Conservation (phyloP, 2,888 invertebrate genomes). For the Eilema griseolum region DNA sequence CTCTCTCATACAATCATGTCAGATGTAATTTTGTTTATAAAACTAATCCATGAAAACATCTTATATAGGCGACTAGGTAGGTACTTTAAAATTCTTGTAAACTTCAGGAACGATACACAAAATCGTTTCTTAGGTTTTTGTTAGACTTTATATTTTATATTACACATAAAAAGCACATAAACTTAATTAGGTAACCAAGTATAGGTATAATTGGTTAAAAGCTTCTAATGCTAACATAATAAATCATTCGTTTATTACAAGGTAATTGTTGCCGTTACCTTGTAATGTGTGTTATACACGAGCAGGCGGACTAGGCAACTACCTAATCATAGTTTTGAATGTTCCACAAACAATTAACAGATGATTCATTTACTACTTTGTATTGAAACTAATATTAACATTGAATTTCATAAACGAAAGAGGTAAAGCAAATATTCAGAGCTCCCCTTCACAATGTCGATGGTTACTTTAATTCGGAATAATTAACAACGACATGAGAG, state of each 20-base stretch:
- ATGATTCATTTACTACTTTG: constrained; percentile 38
- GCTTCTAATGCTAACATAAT: not conserved
- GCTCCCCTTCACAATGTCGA: constrained; percentile 41
- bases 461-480: constrained; percentile 72
- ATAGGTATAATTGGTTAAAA: not conserved
- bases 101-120: no score
- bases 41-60: no score
- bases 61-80: no score
- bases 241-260: not conserved
- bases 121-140: no score
- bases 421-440: constrained; percentile 13
- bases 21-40: no score
- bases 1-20: not conserved
- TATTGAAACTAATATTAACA: constrained; percentile 22
- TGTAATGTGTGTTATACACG: not conserved
- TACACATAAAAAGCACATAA: not conserved
- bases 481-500: constrained; percentile 74
- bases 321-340: constrained; percentile 11
- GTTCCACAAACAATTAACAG: constrained; percentile 20
- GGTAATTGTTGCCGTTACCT: not conserved
- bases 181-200: not conserved
- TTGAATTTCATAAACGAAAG: constrained; percentile 20
- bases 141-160: not conserved
- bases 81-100: no score
- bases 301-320: not conserved